phyloP scores from a whole-genome alignment of 2,113 vertebrate genomes.

The Periophthalmodon schlosseri region DNA sequence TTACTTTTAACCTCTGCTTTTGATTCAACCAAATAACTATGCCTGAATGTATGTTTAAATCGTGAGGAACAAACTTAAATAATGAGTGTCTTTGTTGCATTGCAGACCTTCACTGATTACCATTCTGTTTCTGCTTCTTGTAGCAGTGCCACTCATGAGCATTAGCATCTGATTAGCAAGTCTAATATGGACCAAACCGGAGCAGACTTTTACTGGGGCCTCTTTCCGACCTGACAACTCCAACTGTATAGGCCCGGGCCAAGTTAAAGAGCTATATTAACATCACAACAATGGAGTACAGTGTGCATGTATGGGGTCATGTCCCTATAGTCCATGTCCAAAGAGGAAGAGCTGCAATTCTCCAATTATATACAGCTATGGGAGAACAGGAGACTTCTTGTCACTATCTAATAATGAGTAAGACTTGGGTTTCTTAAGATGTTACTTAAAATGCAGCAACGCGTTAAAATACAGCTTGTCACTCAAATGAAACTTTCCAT shows the following conservation, averaged over 20 bases:
- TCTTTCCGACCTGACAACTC: slow-evolving; percentile 28
- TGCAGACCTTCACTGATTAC: slow-evolving; percentile 65
- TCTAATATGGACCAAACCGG: slow-evolving; percentile 66
- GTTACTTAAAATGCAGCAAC: too few species aligned
- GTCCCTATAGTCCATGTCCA: slow-evolving; percentile 15
- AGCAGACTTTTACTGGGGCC: slow-evolving; percentile 39
- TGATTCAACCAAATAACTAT: slow-evolving; percentile 33
- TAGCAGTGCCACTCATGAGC: slow-evolving; percentile 54
- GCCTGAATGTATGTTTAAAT: slow-evolving; percentile 38
- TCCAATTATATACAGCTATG: slow-evolving; percentile 1
- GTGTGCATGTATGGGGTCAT: slow-evolving; percentile 22
- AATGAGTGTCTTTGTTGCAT: slow-evolving; percentile 64
- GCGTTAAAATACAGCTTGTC: too few species aligned
- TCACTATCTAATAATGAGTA: background rate
- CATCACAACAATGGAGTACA: slow-evolving; percentile 32
- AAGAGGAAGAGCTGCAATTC: slow-evolving; percentile 27
- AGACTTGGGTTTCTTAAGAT: too few species aligned
- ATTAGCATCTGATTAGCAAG: slow-evolving; percentile 79
- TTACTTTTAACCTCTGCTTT: background rate
- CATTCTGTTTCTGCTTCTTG: slow-evolving; percentile 60
- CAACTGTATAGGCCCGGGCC: slow-evolving; percentile 32
- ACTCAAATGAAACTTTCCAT: too few species aligned
- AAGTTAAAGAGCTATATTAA: slow-evolving; percentile 29
- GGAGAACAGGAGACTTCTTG: slow-evolving; percentile 19
- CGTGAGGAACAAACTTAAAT: slow-evolving; percentile 49